Conservation (phyloP, 2,113 vertebrate genomes). For the Trematocara zebra region DNA sequence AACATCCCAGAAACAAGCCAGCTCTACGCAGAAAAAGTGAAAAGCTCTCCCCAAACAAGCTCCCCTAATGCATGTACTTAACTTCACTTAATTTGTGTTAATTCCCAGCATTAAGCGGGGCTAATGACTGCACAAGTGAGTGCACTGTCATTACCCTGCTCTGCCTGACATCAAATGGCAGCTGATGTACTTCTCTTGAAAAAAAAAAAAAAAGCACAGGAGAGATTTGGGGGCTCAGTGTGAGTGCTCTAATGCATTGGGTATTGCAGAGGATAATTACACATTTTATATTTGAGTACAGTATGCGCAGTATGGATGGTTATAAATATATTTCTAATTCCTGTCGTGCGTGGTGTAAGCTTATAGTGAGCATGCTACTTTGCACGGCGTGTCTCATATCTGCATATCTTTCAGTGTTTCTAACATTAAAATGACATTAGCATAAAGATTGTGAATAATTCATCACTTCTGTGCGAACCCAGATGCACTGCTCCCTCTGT, state of each 20-base stretch:
- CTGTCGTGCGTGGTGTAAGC: background rate
- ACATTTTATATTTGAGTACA: conserved; percentile 39
- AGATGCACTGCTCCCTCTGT: conserved; percentile 49
- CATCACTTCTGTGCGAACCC: conserved; percentile 70
- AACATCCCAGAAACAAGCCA: conserved; percentile 1
- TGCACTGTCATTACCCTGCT: conserved; percentile 69
- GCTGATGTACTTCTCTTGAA: conserved; percentile 52
- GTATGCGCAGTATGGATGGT: conserved; percentile 33
- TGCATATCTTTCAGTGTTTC: conserved; percentile 53
- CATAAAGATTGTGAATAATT: conserved; percentile 82
- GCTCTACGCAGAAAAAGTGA: conserved; percentile 29
- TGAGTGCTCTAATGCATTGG: conserved; percentile 57
- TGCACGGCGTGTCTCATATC: conserved; percentile 21
- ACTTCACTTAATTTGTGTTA: conserved; percentile 74
- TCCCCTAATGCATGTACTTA: conserved; percentile 73
- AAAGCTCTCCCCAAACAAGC: conserved; percentile 61
- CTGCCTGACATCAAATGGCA: conserved; percentile 64
- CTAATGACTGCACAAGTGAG: conserved; percentile 67
- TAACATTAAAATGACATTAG: conserved; percentile 74
- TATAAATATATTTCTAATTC: conserved; percentile 24
- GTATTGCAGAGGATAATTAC: conserved; percentile 54
- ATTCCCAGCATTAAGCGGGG: conserved; percentile 65
- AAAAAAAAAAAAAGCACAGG: conserved; percentile 19
- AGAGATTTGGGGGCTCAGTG: conserved; percentile 61
- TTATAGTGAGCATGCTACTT: background rate